Evolutionary conservation across 2,888 invertebrate species (phyloP), one percentile per base, ranked within the genome.

Genomic region (Cephalotes varians): DNA sequence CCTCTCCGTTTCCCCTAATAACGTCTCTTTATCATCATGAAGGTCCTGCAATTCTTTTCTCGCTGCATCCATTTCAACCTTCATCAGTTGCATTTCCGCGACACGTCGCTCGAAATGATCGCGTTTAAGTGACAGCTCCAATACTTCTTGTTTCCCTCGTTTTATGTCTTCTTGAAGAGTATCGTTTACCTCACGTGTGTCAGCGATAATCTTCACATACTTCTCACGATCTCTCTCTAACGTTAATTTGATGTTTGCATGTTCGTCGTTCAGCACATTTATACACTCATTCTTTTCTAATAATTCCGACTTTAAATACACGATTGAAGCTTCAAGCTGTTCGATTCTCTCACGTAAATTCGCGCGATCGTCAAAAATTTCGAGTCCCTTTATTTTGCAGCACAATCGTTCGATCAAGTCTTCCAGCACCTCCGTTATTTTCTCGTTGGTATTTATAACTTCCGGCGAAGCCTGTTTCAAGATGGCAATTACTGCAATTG

Each of bases 331-430:
- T 28, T 91, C 90, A n/a, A 92, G 67, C n/a, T 87, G 85, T 1
- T 86, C 84, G 73, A 89, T 87, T 72, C 85, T 88, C 51, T 82
- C 82, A 25, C 85, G 69, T 62, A 81, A 67, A 58, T 71, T 83
- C 28, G 72, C 47, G 21, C 81, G 67, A 58, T 91, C 88, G n/a
- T 69, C 87, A 34, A 85, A 80, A 25, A 72, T 69, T 58, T 90
- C 91, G 69, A 91, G 81, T 49, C 89, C 87, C 58, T 87, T 86
- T 10, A 90, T 86, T 56, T 83, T 85, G 49, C 54, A 44, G 31
- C 86, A 89, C n/a, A 90, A 40, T 40, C 83, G 85, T 60, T 84
- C 86, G 6, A 87, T 83, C 58, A 86, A 72, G 28, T 79, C 34
- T 12, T 72, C 71, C 40, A 90, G 65, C 62, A 77, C 47, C 6